A percentile compares a stretch with the other conserved stretches of the same genome.
These are phyloP conservation scores for Maniola hyperantus DNA, from an alignment of 2,888 invertebrate genomes.

Conservation along the genomic window DNA sequence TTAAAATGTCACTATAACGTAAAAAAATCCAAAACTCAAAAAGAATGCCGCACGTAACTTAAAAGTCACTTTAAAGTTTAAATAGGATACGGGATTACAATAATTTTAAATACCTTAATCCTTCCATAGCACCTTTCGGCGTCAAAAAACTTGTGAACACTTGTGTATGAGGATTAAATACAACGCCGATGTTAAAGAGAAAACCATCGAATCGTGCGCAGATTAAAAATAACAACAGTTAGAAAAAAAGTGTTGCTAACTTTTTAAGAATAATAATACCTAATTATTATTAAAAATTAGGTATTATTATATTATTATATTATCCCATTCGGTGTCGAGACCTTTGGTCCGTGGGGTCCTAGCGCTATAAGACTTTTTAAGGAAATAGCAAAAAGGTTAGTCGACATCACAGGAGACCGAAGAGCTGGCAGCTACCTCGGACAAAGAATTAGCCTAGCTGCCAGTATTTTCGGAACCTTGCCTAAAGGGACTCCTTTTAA, in stretches of 20 bases:
- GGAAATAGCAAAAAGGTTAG: no score
- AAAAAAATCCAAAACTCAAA: slow-evolving; percentile 5
- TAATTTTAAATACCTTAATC: slow-evolving; percentile 31
- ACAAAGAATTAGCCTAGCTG: no score
- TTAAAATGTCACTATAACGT: neutral
- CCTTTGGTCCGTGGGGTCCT: no score
- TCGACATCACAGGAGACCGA: no score
- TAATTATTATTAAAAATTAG: no score
- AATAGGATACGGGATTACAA: slow-evolving; percentile 31
- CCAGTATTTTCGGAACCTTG: no score
- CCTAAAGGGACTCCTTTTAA: no score
- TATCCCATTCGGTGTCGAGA: no score
- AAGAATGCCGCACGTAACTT: slow-evolving; percentile 14
- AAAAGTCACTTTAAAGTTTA: slow-evolving; percentile 27
- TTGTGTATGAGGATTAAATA: slow-evolving; percentile 23
- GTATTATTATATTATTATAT: no score
- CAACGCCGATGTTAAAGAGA: slow-evolving; percentile 29
- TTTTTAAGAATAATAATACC: neutral
- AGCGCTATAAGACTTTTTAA: no score
- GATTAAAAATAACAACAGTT: slow-evolving; percentile 31
- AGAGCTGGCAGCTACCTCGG: no score
- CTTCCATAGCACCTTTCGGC: slow-evolving; percentile 26
- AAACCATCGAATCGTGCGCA: slow-evolving; percentile 27
- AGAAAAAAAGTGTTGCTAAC: slow-evolving; percentile 6
- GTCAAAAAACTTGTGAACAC: slow-evolving; percentile 29